Evolutionary conservation across 2,797 vertebrate species (phyloP), one percentile per base, ranked within the genome.

Genomic region (Psittacula echo): DNA sequence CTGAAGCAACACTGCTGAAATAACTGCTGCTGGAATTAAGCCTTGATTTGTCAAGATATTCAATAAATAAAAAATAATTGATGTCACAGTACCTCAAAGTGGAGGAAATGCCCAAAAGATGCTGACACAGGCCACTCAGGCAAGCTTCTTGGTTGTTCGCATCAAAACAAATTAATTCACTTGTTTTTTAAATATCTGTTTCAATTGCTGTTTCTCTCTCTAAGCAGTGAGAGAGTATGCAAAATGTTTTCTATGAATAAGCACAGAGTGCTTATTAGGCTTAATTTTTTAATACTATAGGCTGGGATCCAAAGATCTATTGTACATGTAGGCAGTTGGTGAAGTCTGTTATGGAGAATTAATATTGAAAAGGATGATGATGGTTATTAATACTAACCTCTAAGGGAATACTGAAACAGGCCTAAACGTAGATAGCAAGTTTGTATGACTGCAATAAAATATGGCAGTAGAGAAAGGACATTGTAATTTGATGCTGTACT

Each of bases 211-310:
- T 85, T 77, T 95, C 51, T 85, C 17, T 84, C 42, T 78, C 51
- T 85, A 72, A 83, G 26, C 72, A 54, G 48, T 42, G 53, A 77
- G 41, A 83, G 21, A 70, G 18, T 89, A 11, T 58, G 48, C 80
- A 93, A 95, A 95, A 85, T 82, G 77, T 80, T 94, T 93, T 90
- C 86, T 83, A 4, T 90, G 92, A 89, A 82, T 85, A 94, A 87
- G 58, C 41, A 64, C 39, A 60, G 73, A 95, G 26, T 85, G 89
- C 37, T 39, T 39, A 39, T 39, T 39, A 39, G 37, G 37, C 37
- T 39, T 39, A 39, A 39, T 39, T 39, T 39, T 39, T 39, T 39
- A 39, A 39, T 39, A 39, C 11, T 39, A 39, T 39, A 95, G 87
- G 45, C 75, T 94, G 72, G 27, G 32, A 92, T 89, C 71, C 88